A percentile compares a stretch with the other conserved stretches of the same genome.
Conservation (phyloP, 37 sponge, comb jelly and placozoan species). For the Spongilla lacustris region DNA sequence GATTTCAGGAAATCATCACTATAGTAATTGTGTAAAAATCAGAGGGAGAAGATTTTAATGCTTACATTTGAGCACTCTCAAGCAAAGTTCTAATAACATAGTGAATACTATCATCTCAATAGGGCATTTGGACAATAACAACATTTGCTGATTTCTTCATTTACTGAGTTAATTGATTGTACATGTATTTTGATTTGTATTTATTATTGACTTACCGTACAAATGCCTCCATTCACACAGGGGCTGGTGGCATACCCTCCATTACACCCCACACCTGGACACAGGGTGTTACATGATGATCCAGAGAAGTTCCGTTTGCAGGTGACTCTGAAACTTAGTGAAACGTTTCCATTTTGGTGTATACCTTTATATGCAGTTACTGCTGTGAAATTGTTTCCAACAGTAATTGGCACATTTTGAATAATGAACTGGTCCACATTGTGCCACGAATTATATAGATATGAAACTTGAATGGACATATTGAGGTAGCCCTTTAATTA, state of each 20-base stretch:
- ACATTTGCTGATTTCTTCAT: too few species aligned
- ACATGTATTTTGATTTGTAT: too few species aligned
- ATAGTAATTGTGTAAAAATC: too few species aligned
- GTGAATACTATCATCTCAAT: too few species aligned
- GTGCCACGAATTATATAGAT: not conserved
- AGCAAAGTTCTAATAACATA: too few species aligned
- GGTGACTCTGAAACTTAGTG: constrained; percentile 16
- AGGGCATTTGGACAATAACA: too few species aligned
- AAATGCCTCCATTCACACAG: not conserved
- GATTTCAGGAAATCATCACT: too few species aligned
- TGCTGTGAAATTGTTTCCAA: not conserved
- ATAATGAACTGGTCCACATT: not conserved
- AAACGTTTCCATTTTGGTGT: not conserved
- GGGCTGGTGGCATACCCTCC: not conserved
- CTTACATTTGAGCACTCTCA: too few species aligned
- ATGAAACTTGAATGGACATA: not conserved
- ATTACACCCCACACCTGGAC: not conserved
- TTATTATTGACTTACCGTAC: not conserved
- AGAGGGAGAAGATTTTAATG: too few species aligned
- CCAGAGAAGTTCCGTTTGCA: constrained; percentile 38
- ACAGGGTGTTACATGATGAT: constrained; percentile 19
- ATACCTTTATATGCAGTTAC: not conserved
- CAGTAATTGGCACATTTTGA: not conserved
- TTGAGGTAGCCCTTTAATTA: not conserved
- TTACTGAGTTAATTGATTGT: too few species aligned